A percentile compares a stretch with the other conserved stretches of the same genome.
These are phyloP conservation scores for Loxodonta africana DNA, from an alignment of 2,113 vertebrate species.

Conservation along the genomic window DNA sequence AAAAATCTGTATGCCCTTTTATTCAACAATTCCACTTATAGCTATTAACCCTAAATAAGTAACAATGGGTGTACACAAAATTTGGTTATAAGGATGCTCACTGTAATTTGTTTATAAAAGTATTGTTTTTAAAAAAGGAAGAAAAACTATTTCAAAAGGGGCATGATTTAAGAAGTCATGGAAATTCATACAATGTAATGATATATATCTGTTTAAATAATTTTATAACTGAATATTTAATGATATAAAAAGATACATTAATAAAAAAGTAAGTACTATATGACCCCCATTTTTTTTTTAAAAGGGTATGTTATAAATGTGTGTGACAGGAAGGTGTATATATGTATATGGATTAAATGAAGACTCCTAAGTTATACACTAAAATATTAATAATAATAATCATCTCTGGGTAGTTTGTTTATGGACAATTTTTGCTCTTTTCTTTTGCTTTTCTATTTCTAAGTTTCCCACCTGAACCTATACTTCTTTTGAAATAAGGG, in stretches of 20 bases:
- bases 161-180: background rate
- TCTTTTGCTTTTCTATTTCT: slow-evolving; percentile 38
- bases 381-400: background rate
- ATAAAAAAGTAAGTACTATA: slow-evolving; percentile 9
- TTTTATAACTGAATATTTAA: slow-evolving; percentile 26
- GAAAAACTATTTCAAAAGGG: slow-evolving; percentile 8
- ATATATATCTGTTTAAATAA: slow-evolving; percentile 36
- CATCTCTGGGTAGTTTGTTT: background rate
- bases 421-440: slow-evolving; percentile 6
- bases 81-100: background rate
- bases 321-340: background rate
- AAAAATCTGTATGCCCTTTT: background rate
- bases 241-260: background rate
- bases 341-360: background rate
- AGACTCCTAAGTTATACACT: background rate
- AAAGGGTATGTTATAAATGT: background rate
- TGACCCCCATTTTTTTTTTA: slow-evolving; percentile 45
- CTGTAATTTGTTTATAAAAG: background rate
- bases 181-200: background rate
- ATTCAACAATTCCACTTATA: slow-evolving; percentile 43
- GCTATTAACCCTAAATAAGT: slow-evolving; percentile 25
- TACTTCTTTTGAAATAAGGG: slow-evolving; percentile 47
- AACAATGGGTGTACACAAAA: background rate
- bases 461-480: slow-evolving; percentile 20
- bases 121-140: slow-evolving; percentile 22